A percentile compares a stretch with the other conserved stretches of the same genome.
phyloP scores from a whole-genome alignment of 2,888 invertebrate genomes.

The Watsonalla binaria region DNA sequence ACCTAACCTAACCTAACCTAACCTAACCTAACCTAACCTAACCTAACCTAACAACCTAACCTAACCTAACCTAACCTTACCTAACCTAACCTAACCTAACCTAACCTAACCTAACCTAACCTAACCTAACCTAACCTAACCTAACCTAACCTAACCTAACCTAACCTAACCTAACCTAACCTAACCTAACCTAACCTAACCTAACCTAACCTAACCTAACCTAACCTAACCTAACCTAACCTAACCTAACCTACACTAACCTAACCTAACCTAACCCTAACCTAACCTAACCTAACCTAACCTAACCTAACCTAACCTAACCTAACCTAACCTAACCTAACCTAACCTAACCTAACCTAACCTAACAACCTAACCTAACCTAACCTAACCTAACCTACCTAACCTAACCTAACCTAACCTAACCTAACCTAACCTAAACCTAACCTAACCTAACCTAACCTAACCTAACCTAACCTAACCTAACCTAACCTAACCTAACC shows the following conservation, averaged over 20 bases:
- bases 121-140: not conserved
- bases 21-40: constrained; percentile 14
- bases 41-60: constrained; percentile 9
- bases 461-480: constrained; percentile 6
- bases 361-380: constrained; percentile 18
- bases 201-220: constrained; percentile 13
- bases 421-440: constrained; percentile 15
- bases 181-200: too few species aligned
- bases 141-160: not conserved
- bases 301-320: constrained; percentile 13
- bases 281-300: constrained; percentile 13
- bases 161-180: constrained; percentile 18
- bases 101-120: constrained; percentile 5
- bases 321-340: constrained; percentile 16
- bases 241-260: constrained; percentile 16
- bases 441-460: constrained; percentile 12
- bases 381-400: constrained; percentile 14
- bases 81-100: constrained; percentile 9
- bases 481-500: constrained; percentile 17
- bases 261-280: constrained; percentile 20
- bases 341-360: constrained; percentile 18
- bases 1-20: constrained; percentile 12
- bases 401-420: constrained; percentile 17
- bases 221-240: constrained; percentile 18
- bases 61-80: constrained; percentile 9